These are phyloP conservation scores for Aporrectodea caliginosa DNA, from an alignment of 1,140 invertebrate genomes.

Conservation along the genomic window DNA sequence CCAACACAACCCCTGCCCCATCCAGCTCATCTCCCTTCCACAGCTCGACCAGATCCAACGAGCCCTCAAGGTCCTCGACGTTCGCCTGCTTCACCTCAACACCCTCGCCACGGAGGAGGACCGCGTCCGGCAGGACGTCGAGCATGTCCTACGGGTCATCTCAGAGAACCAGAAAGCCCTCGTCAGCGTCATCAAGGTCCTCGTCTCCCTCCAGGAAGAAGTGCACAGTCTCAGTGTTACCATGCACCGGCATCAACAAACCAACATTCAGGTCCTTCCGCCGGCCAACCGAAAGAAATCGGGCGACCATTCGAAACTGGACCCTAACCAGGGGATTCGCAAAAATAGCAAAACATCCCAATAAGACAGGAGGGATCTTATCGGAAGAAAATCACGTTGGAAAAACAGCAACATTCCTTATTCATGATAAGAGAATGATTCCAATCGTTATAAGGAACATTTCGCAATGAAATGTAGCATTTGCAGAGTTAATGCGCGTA, in stretches of 20 bases:
- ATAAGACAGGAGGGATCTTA: background rate
- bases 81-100: background rate
- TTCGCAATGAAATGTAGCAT: no score
- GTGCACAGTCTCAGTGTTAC: background rate
- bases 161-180: conserved; percentile 5
- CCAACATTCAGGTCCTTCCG: background rate
- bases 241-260: background rate
- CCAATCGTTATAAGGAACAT: no score
- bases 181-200: background rate
- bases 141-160: background rate
- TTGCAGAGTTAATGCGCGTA: no score
- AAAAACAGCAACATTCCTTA: no score
- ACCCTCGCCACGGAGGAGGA: background rate
- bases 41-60: conserved; percentile 17
- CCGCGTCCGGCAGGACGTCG: background rate
- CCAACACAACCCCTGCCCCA: background rate
- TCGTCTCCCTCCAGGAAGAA: conserved; percentile 22
- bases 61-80: conserved; percentile 3
- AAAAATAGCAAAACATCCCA: background rate
- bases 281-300: background rate
- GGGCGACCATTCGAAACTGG: background rate
- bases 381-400: no score
- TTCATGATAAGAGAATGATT: no score
- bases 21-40: background rate
- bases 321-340: background rate